Evolutionary conservation across 2,888 invertebrate genomes (phyloP).

Genomic region (Plagodis pulveraria): DNA sequence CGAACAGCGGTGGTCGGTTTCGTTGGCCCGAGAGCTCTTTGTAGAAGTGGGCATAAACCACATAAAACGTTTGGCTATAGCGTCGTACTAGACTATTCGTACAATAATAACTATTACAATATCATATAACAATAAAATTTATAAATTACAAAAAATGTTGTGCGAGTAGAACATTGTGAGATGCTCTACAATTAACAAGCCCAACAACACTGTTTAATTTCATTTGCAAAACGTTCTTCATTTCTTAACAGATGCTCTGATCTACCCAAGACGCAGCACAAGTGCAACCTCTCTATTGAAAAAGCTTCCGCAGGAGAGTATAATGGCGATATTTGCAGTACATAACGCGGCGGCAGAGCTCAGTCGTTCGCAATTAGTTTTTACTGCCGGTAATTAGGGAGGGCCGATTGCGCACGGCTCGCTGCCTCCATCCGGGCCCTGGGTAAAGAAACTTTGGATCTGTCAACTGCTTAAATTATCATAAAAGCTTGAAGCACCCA

Average conservation of each 20-base stretch:
- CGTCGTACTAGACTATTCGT: too few species aligned
- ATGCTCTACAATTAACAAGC: too few species aligned
- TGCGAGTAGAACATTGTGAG: too few species aligned
- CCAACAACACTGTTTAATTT: too few species aligned
- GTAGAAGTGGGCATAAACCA: too few species aligned
- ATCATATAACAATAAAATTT: too few species aligned
- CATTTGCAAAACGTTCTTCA: background rate
- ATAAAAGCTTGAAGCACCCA: too few species aligned
- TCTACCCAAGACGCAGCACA: background rate
- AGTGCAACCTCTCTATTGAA: slow-evolving; percentile 32
- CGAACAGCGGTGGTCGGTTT: too few species aligned
- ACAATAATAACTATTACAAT: too few species aligned
- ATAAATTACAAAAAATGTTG: too few species aligned
- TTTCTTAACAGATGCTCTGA: background rate
- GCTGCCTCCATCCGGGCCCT: slow-evolving; percentile 47
- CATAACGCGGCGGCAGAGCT: slow-evolving; percentile 40
- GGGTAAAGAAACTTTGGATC: slow-evolving; percentile 48
- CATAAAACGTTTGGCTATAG: too few species aligned
- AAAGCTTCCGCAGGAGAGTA: slow-evolving; percentile 39
- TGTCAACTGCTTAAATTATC: slow-evolving; percentile 15
- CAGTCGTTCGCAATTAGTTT: slow-evolving; percentile 74
- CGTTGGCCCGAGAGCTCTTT: too few species aligned
- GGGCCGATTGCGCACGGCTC: slow-evolving; percentile 70
- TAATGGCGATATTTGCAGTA: slow-evolving; percentile 50
- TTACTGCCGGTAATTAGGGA: slow-evolving; percentile 77